Conservation (phyloP, 2,888 invertebrate genomes). For the Coecobrya sp. region DNA sequence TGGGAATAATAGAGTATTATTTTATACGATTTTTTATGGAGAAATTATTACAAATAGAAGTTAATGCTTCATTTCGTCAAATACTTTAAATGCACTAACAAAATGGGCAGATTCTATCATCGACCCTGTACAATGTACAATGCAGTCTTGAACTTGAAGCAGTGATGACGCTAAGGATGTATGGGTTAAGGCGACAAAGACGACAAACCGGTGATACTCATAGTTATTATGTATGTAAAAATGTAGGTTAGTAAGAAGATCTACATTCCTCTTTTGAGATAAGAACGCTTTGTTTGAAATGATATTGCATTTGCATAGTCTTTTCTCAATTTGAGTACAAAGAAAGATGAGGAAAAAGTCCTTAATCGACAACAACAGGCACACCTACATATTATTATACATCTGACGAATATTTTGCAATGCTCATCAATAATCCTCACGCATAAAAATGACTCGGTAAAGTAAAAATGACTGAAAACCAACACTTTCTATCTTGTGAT, state of each 20-base stretch:
- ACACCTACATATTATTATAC: neutral
- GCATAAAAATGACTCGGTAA: neutral
- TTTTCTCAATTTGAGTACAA: neutral
- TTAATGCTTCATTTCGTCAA: neutral
- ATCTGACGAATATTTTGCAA: neutral
- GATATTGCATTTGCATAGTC: neutral
- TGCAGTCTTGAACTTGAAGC: neutral
- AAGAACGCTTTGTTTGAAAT: neutral
- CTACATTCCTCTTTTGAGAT: neutral
- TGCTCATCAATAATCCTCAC: neutral
- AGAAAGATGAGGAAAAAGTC: neutral
- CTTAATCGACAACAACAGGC: neutral
- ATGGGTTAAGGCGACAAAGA: constrained; percentile 10
- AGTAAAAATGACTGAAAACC: constrained; percentile 3
- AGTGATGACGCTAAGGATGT: neutral
- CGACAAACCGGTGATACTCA: neutral
- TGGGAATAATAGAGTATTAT: neutral
- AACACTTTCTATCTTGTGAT: constrained; percentile 8
- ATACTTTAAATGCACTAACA: neutral
- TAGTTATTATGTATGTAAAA: neutral
- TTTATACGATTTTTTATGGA: constrained; percentile 18
- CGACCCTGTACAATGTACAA: neutral
- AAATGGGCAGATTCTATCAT: neutral
- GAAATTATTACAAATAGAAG: constrained; percentile 8
- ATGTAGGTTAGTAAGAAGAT: constrained; percentile 62